Percentiles rank a stretch among this genome's conserved stretches.
phyloP scores from a whole-genome alignment of 2,113 vertebrate genomes.

The Bubo scandiacus region DNA sequence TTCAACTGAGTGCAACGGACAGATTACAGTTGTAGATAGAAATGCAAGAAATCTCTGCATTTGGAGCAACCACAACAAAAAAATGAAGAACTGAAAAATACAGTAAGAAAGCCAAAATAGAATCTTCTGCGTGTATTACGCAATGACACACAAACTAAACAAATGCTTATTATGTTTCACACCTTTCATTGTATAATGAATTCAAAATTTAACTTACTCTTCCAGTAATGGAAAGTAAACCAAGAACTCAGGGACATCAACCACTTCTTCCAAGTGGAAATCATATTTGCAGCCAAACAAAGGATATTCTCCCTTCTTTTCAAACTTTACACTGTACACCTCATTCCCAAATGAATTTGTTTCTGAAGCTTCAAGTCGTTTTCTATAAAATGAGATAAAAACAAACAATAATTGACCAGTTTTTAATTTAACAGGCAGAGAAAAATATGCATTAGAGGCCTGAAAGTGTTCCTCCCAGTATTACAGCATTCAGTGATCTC shows the following conservation, averaged over 20 bases:
- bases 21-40: neutral
- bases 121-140: neutral
- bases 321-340: conserved; percentile 89
- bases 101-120: neutral
- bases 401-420: neutral
- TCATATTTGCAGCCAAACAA: conserved; percentile 97
- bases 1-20: neutral
- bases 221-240: conserved; percentile 94
- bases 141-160: neutral
- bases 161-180: neutral
- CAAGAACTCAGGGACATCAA: conserved; percentile 94
- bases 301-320: conserved; percentile 88
- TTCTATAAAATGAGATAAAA: conserved; percentile 72
- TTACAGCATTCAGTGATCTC: neutral
- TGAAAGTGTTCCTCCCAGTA: neutral
- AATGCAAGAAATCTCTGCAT: neutral
- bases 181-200: neutral
- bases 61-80: neutral
- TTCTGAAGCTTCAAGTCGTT: conserved; percentile 87
- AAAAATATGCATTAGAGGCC: neutral
- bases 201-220: conserved; percentile 80
- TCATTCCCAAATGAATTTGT: conserved; percentile 93
- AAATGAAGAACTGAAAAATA: neutral
- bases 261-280: conserved; percentile 94
- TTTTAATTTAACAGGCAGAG: neutral